Evolutionary conservation across 2,888 invertebrate species (phyloP).

Genomic region (Pardosa pseudoannulata): DNA sequence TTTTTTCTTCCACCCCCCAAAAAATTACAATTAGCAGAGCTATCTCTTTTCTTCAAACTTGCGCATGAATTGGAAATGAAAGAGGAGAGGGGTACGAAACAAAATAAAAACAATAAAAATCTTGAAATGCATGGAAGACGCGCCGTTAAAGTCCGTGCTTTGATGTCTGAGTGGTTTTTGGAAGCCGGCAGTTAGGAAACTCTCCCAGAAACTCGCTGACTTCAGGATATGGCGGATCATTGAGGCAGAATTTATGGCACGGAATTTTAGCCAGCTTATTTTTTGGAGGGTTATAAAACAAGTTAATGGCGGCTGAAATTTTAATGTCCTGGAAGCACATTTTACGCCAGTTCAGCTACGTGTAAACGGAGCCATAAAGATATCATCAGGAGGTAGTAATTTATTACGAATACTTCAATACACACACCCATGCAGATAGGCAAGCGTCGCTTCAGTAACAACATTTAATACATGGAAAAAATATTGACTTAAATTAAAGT

Average conservation of each 20-base stretch:
- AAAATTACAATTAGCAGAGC: too few species aligned
- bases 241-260: neutral
- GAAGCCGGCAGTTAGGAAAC: neutral
- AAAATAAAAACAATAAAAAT: neutral
- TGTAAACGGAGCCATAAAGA: neutral
- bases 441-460: too few species aligned
- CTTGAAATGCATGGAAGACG: neutral
- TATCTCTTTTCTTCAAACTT: neutral
- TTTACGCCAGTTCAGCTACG: neutral
- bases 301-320: neutral
- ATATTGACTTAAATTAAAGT: too few species aligned
- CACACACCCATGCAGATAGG: too few species aligned
- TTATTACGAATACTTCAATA: too few species aligned
- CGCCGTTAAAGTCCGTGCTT: neutral
- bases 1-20: too few species aligned
- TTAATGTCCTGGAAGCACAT: neutral
- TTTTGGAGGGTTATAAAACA: slow-evolving; percentile 23
- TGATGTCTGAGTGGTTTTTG: slow-evolving; percentile 1
- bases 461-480: too few species aligned
- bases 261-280: neutral
- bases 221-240: neutral
- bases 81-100: neutral
- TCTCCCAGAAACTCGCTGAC: neutral
- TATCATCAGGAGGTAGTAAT: neutral
- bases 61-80: neutral